These are phyloP conservation scores for Microcebus lehilahytsara DNA, from an alignment of 2,113 vertebrate species.

Conservation along the genomic window DNA sequence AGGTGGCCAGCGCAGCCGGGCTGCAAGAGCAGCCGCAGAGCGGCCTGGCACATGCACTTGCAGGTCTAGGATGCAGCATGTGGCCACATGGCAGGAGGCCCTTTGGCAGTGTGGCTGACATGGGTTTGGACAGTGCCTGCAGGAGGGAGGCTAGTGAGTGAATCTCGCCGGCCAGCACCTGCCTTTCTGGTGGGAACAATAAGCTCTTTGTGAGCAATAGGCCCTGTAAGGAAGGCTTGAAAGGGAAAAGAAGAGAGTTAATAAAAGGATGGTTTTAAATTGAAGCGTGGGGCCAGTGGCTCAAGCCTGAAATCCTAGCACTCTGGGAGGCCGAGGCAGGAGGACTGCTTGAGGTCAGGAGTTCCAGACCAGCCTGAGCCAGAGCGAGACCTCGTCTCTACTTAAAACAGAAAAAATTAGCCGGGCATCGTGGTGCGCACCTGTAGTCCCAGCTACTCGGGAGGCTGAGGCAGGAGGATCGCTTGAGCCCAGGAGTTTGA, in stretches of 20 bases:
- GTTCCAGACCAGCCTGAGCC: no score
- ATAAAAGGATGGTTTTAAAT: not conserved
- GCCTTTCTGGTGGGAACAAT: not conserved
- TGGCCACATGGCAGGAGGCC: not conserved
- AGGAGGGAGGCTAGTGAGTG: not conserved
- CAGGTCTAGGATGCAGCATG: not conserved
- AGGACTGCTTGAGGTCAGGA: no score
- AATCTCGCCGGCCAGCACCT: not conserved
- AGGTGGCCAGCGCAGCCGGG: not conserved
- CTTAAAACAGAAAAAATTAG: no score
- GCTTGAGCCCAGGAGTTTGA: no score
- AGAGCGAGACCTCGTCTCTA: no score
- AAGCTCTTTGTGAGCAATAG: not conserved
- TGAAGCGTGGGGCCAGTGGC: not conserved
- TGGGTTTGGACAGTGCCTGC: not conserved
- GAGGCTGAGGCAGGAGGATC: no score
- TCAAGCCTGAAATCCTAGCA: no score
- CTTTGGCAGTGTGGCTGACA: not conserved
- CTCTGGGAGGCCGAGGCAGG: no score
- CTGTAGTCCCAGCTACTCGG: no score
- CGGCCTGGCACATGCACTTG: not conserved
- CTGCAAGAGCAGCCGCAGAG: not conserved
- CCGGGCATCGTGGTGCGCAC: fast-evolving
- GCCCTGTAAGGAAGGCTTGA: not conserved
- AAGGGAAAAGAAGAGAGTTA: not conserved